Evolutionary conservation across 2,888 invertebrate species (phyloP).

Genomic region (Volucella inflata): DNA sequence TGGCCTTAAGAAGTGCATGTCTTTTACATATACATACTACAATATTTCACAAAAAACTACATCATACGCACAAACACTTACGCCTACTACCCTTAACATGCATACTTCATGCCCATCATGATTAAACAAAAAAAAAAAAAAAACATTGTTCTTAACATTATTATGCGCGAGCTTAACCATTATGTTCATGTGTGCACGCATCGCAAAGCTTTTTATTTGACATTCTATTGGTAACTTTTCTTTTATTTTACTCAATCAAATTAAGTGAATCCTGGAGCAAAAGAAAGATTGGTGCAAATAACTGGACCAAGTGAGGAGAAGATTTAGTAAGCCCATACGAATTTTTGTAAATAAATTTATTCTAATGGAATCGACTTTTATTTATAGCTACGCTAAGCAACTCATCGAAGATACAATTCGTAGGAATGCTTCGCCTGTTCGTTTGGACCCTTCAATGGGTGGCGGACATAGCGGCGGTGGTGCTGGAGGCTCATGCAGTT

Average conservation of each 20-base stretch:
- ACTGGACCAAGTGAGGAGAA: conserved; percentile 97
- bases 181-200: conserved; percentile 63
- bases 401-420: conserved; percentile 97
- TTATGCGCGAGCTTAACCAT: conserved; percentile 64
- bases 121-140: neutral
- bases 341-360: neutral
- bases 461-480: conserved; percentile 78
- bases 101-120: conserved; percentile 38
- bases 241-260: conserved; percentile 31
- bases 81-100: conserved; percentile 45
- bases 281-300: conserved; percentile 97
- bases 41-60: conserved; percentile 42
- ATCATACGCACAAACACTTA: conserved; percentile 42
- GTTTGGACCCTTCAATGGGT: conserved; percentile 86
- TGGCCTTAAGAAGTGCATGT: conserved; percentile 55
- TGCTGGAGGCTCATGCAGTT: conserved; percentile 89
- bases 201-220: neutral
- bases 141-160: conserved; percentile 37
- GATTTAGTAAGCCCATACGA: conserved; percentile 89
- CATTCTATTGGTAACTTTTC: neutral
- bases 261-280: conserved; percentile 96
- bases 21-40: neutral
- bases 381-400: conserved; percentile 92
- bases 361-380: conserved; percentile 7
- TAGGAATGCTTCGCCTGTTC: conserved; percentile 96